Evolutionary conservation across 2,113 vertebrate species (phyloP).

Genomic region (Callorhinus ursinus): DNA sequence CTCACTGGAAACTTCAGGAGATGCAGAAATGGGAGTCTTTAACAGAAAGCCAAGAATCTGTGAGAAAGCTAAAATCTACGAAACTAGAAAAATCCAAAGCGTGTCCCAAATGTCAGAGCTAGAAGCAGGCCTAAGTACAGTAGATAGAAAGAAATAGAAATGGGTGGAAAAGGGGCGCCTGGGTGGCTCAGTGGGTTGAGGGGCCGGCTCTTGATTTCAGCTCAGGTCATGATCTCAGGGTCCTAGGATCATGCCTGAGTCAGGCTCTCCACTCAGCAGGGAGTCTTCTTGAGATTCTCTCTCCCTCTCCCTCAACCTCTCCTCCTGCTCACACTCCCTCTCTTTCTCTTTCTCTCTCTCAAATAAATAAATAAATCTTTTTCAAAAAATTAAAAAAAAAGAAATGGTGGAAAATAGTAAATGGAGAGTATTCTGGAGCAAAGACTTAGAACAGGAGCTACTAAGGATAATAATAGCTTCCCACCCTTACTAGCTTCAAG

Average conservation of each 20-base stretch:
- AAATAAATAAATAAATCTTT: not conserved
- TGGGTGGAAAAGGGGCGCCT: not conserved
- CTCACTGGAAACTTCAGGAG: conserved; percentile 10
- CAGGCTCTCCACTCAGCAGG: too few species aligned
- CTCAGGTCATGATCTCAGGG: not conserved
- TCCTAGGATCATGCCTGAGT: not conserved
- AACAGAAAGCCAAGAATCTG: not conserved
- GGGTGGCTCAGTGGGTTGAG: not conserved
- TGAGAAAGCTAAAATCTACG: conserved; percentile 1
- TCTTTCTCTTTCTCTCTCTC: not conserved
- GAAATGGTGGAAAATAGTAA: conserved; percentile 28
- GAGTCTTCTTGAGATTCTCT: not conserved
- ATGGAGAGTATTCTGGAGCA: not conserved
- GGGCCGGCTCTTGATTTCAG: not conserved
- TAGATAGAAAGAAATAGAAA: not conserved
- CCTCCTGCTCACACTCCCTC: not conserved
- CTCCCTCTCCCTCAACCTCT: not conserved
- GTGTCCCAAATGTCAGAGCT: not conserved
- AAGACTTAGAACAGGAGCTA: conserved; percentile 6
- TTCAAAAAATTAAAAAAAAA: not conserved
- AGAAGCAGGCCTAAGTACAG: not conserved
- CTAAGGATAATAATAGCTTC: conserved; percentile 5
- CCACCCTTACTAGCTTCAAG: not conserved
- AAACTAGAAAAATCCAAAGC: not conserved
- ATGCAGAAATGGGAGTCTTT: conserved; percentile 9